Evolutionary conservation across 1,140 invertebrate species (phyloP), one percentile per base, ranked within the genome.

Genomic region (Drosophila arizonae): DNA sequence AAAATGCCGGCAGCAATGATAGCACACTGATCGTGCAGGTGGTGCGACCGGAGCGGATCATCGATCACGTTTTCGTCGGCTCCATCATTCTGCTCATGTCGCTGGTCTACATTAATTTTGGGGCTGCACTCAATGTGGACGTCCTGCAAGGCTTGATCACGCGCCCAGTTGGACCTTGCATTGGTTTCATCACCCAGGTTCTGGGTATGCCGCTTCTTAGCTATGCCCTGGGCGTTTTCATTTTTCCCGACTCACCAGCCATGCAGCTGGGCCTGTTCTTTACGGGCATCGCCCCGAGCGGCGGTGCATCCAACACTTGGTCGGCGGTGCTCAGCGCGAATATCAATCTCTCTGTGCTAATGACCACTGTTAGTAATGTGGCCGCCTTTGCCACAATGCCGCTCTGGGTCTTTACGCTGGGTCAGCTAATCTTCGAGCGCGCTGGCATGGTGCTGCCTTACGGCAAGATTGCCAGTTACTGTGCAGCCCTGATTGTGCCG

Each of bases 301-400:
- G 98, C 1, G 97, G 97, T 2, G 97, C 97, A 10, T 98, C 97
- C n/a, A 99, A 99, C 91, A 97, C 98, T 77, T 99, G 98, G 97
- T 97, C 97, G 1, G 94, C 96, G 66, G 94, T 98, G 33, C 91
- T 99, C 0, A 95, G 95, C 36, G 98, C 97, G 6, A 98, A 98
- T 93, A 93, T 98, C 0, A 95, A 97, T 92, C 93, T 99, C 6
- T 98, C 96, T 1, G 94, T 99, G 58, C 96, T 97, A 6, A 98
- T 99, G 97, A 99, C 98, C 0, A 95, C 97, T 24, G 93, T 99
- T 55, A 96, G 96, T 67, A 98, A 96, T 17, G 80, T 97, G n/a
- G 94, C 94, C 21, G 94, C 97, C 6, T 96, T 98, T 90, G 95
- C 96, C 96, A 96, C 98, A 92, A 98, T 99, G 94, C 98, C 98